A percentile compares a stretch with the other conserved stretches of the same genome.
phyloP scores from a whole-genome alignment of 2,888 invertebrate genomes.

The Caenorhabditis sinica region DNA sequence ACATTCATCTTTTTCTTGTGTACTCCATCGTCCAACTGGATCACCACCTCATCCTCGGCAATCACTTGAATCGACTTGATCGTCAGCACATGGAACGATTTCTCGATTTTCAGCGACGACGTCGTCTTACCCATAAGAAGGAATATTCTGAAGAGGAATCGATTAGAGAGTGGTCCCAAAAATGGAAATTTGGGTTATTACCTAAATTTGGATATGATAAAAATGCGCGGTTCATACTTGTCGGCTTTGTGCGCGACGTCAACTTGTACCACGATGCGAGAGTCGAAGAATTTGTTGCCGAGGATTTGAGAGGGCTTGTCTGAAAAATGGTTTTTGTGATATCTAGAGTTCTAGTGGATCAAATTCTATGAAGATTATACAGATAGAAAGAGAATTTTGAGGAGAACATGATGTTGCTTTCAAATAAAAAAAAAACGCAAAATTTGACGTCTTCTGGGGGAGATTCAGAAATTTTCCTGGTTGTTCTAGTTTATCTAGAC shows the following conservation, averaged over 20 bases:
- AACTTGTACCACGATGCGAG: slow-evolving; percentile 75
- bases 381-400: neutral
- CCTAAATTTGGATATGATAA: slow-evolving; percentile 81
- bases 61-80: slow-evolving; percentile 74
- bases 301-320: slow-evolving; percentile 79
- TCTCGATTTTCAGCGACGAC: slow-evolving; percentile 78
- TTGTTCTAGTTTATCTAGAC: too few relatives aligned
- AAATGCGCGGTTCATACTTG: slow-evolving; percentile 79
- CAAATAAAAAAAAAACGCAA: too few relatives aligned
- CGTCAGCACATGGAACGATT: slow-evolving; percentile 79
- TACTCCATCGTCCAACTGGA: slow-evolving; percentile 63
- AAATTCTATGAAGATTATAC: too few relatives aligned
- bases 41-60: slow-evolving; percentile 70
- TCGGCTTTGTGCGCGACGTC: slow-evolving; percentile 68
- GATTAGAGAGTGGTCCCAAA: too few relatives aligned
- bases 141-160: slow-evolving; percentile 72
- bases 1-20: slow-evolving; percentile 60
- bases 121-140: slow-evolving; percentile 79
- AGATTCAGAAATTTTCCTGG: too few relatives aligned
- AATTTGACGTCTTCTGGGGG: too few relatives aligned
- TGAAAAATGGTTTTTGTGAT: too few relatives aligned
- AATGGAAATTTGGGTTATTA: neutral
- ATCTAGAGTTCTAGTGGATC: slow-evolving; percentile 3
- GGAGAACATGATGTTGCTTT: neutral
- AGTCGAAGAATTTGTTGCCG: slow-evolving; percentile 82